Conservation (phyloP, 1,140 invertebrate species). For the Pentalonia nigronervosa region DNA sequence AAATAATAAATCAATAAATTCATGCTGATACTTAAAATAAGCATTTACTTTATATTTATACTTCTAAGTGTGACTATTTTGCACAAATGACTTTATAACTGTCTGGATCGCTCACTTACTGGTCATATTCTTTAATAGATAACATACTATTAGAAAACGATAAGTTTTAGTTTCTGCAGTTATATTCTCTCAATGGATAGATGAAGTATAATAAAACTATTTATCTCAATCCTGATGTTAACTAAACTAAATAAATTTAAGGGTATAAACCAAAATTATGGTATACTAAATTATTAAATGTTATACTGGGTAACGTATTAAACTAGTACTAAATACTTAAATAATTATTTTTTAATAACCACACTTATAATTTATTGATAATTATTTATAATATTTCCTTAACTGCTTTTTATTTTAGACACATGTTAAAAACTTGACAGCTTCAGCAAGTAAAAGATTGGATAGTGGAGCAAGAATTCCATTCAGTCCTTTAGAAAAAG, state of each 20-base stretch:
- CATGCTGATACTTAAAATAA: background rate
- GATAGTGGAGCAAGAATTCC: conserved; percentile 62
- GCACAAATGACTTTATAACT: no score
- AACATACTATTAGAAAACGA: no score
- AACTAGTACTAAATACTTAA: background rate
- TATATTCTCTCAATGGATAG: no score
- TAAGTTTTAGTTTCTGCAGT: no score
- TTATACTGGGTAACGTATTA: background rate
- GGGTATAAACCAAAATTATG: no score
- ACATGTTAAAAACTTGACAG: conserved; percentile 39
- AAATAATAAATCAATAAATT: no score
- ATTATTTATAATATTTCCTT: background rate
- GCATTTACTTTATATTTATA: background rate
- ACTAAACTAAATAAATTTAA: background rate
- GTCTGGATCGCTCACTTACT: no score
- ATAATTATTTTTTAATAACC: background rate
- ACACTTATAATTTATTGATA: background rate
- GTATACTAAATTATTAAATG: background rate
- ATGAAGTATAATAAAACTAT: background rate
- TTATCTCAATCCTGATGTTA: background rate
- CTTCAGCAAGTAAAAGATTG: conserved; percentile 49
- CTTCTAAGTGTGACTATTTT: background rate
- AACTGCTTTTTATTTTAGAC: background rate
- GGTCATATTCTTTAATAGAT: no score
- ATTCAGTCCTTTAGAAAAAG: conserved; percentile 65